Evolutionary conservation across 2,888 invertebrate species (phyloP), one percentile per base, ranked within the genome.

Genomic region (Molanna angustata): DNA sequence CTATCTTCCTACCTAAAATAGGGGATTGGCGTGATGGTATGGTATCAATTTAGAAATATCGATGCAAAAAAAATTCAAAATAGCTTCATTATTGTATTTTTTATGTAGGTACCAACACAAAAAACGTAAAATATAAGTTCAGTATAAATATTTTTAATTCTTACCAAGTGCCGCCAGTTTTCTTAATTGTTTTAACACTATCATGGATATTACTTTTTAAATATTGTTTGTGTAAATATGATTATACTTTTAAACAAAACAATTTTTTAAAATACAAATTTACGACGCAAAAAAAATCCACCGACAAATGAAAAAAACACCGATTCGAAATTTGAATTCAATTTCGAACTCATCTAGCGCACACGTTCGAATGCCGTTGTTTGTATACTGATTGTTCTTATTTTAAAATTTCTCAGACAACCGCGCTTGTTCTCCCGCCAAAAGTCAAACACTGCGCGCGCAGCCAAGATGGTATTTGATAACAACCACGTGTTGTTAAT

Each of bases 111-210:
- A n/a, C n/a, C n/a, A n/a, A n/a, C n/a, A n/a, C n/a, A n/a, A n/a
- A n/a, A n/a, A n/a, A n/a, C n/a, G n/a, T n/a, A n/a, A n/a, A n/a
- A n/a, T n/a, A n/a, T n/a, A n/a, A n/a, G n/a, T n/a, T n/a, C n/a
- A n/a, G n/a, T n/a, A n/a, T n/a, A n/a, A n/a, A n/a, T n/a, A 27
- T 27, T 7, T 27, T 40, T 27, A 46, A 48, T 13, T 41, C 57
- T 49, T 16, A 58, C 58, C 58, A 18, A 58, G 44, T 19, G 55
- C 44, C 49, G 58, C 55, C 49, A 58, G 58, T 37, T 58, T 58
- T 49, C 49, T 49, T 16, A 58, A 41, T 49, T 55, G 55, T 31
- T 58, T 58, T 17, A 58, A 22, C 43, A 58, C 52, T 42, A 55
- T 47, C 58, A 55, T 58, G 39, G 41, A 51, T 42, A 37, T 13